Base-by-base conservation (phyloP, 2,888 invertebrate genomes). In the Panzeria rudis region DNA sequence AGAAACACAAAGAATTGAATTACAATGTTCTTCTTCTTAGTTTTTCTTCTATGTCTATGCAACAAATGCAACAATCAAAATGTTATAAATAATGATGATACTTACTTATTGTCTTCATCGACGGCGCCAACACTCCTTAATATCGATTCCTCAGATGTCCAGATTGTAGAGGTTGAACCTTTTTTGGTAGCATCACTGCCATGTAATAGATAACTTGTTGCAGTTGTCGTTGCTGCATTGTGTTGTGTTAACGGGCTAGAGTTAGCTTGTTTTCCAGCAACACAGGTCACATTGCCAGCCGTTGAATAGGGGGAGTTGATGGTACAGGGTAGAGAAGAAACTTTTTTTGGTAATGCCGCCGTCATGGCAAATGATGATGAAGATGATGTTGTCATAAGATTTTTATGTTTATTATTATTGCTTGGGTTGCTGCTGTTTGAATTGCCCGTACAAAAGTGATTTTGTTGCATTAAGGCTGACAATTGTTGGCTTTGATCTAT, bases 81-180 rank as follows among this genome's bases (percentile, higher is more conserved):
- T 59, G 56, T 54, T 76, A 69, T 56, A 75, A 75, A 66, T 79
- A 62, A 50, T 54, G 73, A 71, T 38, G 41, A 68, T 81, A 90
- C 91, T 89, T 88, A 93, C 92, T 93, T 93, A 89, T 92, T 93
- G 89, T 93, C 93, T 91, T 93, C 93, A 91, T 93, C 92, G 88
- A 91, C 91, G 90, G 91, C 91, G 90, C 92, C 91, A 89, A 90
- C 91, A 88, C 92, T 92, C 87, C 92, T 91, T 87, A 93, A 86
- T 87, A 93, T 92, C 71, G 93, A 93, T 88, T 93, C 93, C 86
- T 93, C 92, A 75, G 93, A 93, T 87, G 92, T 92, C 92, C 92
- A 93, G 87, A 92, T 91, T 82, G 91, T 92, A 86, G 92, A 92
- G 79, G 92, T 92, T 86, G 92, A 92, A 87, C 92, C 92, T 91